These are phyloP conservation scores for Arbacia lixula DNA, from an alignment of 53 echinoderm and acorn worm genomes.

Conservation along the genomic window DNA sequence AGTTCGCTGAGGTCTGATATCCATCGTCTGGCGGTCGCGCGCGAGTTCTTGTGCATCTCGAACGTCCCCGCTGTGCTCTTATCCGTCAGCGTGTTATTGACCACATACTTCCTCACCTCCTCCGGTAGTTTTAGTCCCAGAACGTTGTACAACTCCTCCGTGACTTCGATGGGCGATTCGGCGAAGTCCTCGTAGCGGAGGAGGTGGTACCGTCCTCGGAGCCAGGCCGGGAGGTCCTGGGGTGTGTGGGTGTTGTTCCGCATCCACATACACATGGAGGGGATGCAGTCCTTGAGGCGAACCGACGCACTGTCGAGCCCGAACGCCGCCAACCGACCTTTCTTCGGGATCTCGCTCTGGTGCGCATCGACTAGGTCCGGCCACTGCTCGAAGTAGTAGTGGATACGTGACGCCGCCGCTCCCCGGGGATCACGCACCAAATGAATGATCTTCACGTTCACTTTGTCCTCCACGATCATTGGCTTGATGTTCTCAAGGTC, in stretches of 20 bases:
- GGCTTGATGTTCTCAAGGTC: conserved; percentile 61
- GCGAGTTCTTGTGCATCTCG: conserved; percentile 63
- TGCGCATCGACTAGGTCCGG: not conserved
- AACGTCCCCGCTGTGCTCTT: conserved; percentile 26
- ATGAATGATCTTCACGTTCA: conserved; percentile 78
- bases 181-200: conserved; percentile 82
- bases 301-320: not conserved
- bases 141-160: conserved; percentile 74
- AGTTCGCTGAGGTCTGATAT: conserved; percentile 43
- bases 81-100: conserved; percentile 53
- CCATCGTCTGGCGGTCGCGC: conserved; percentile 62
- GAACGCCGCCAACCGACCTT: conserved; percentile 11
- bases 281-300: conserved; percentile 15
- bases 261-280: conserved; percentile 73
- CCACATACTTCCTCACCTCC: conserved; percentile 57
- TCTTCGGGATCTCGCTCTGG: not conserved
- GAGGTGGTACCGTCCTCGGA: conserved; percentile 66
- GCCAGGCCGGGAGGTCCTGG: conserved; percentile 61
- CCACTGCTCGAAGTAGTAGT: conserved; percentile 37
- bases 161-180: conserved; percentile 53
- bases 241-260: conserved; percentile 39
- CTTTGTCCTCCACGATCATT: conserved; percentile 54
- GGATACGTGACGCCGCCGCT: conserved; percentile 70
- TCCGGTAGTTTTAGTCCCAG: conserved; percentile 55
- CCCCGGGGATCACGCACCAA: conserved; percentile 78